These are phyloP conservation scores for Paramormyrops hopkinsi DNA, from an alignment of 2,797 vertebrate species.

Conservation along the genomic window DNA sequence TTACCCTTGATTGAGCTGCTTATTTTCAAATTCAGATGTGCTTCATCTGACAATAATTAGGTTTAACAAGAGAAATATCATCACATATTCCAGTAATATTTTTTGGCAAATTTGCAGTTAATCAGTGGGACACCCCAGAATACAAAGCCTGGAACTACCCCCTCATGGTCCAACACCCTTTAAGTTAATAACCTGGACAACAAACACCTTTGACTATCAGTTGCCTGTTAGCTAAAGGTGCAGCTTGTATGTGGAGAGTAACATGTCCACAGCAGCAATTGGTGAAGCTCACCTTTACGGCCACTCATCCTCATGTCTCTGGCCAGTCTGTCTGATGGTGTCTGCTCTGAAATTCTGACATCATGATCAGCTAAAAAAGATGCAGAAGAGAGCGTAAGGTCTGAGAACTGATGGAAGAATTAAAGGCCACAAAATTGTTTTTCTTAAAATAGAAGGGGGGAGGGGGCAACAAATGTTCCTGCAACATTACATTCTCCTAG, in stretches of 20 bases:
- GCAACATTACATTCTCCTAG: not conserved
- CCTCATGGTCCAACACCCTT: not conserved
- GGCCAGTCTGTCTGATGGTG: conserved; percentile 76
- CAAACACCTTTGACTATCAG: not conserved
- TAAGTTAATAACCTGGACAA: not conserved
- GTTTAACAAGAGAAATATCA: not conserved
- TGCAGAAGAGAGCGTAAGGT: not conserved
- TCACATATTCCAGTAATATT: not conserved
- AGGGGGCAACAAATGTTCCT: not conserved
- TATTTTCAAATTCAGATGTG: not conserved
- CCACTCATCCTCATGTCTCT: conserved; percentile 79
- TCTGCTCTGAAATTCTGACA: conserved; percentile 87
- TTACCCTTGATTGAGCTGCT: not conserved
- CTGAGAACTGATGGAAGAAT: not conserved
- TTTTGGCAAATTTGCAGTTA: not conserved
- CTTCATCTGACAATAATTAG: not conserved
- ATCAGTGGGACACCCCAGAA: not conserved
- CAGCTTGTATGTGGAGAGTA: too few relatives aligned
- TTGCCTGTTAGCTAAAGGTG: not conserved
- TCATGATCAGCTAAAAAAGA: conserved; percentile 64
- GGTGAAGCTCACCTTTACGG: conserved; percentile 58
- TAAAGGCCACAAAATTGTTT: not conserved
- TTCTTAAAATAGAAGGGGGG: not conserved
- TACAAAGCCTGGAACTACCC: not conserved
- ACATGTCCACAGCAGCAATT: not conserved